Evolutionary conservation across 2,888 invertebrate species (phyloP).

Genomic region (Lithophane socia): DNA sequence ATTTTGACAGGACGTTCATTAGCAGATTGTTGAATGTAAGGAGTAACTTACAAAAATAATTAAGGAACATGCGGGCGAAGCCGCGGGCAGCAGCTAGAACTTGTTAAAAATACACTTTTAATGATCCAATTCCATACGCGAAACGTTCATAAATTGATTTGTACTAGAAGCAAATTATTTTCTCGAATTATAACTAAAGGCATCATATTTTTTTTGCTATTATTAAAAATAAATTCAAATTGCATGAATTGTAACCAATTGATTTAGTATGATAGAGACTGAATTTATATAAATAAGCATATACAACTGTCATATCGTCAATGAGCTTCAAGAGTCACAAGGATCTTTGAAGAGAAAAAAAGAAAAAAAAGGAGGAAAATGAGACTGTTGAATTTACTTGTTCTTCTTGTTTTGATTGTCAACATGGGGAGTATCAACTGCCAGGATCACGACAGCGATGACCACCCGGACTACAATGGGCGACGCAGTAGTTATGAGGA

Average conservation of each 20-base stretch:
- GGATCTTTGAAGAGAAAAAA: not conserved
- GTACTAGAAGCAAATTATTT: not conserved
- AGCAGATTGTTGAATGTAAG: no score
- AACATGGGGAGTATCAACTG: not conserved
- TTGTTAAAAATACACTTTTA: not conserved
- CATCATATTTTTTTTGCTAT: not conserved
- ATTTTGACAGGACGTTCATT: no score
- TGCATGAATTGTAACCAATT: not conserved
- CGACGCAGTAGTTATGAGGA: not conserved
- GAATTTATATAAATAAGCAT: not conserved
- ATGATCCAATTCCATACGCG: not conserved
- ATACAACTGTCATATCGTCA: not conserved
- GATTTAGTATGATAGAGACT: not conserved
- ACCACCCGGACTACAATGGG: not conserved
- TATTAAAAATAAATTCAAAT: not conserved
- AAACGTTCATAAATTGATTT: conserved; percentile 7
- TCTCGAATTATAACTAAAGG: not conserved
- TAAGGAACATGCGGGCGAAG: no score
- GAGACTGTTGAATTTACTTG: conserved; percentile 1
- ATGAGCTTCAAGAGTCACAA: not conserved
- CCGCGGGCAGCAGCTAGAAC: no score
- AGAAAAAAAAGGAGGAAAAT: not conserved
- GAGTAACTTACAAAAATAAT: no score
- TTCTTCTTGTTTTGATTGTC: not conserved
- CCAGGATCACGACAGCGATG: not conserved